phyloP scores from a whole-genome alignment of 2,888 invertebrate species.

The Herminia tarsipennalis region DNA sequence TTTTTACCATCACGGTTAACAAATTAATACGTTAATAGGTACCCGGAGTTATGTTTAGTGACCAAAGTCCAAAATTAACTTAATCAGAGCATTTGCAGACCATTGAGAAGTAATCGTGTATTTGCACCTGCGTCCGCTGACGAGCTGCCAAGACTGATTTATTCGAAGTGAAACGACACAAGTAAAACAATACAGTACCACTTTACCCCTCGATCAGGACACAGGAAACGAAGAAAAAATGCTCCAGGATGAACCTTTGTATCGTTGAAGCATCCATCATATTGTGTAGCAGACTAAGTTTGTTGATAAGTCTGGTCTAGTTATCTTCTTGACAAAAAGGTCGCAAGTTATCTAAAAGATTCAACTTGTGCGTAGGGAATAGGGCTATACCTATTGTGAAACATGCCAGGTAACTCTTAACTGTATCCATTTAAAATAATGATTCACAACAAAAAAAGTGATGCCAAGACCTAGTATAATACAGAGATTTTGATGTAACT shows the following conservation, averaged over 20 bases:
- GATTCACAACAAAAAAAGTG: too few relatives aligned
- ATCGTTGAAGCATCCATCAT: slow-evolving; percentile 63
- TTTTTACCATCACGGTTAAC: too few relatives aligned
- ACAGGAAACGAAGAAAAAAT: slow-evolving; percentile 60
- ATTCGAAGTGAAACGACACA: slow-evolving; percentile 59
- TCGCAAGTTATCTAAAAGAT: too few relatives aligned
- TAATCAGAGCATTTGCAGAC: slow-evolving; percentile 37
- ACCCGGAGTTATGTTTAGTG: neutral
- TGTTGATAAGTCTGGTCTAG: too few relatives aligned
- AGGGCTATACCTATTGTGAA: too few relatives aligned
- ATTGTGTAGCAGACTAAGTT: slow-evolving; percentile 16
- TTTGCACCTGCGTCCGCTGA: slow-evolving; percentile 75
- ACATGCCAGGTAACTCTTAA: too few relatives aligned
- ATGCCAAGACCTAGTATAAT: too few relatives aligned
- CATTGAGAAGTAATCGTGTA: slow-evolving; percentile 43
- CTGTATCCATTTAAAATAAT: too few relatives aligned
- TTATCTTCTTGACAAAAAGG: too few relatives aligned
- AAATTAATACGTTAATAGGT: too few relatives aligned
- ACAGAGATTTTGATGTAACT: too few relatives aligned
- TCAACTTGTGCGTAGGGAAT: too few relatives aligned
- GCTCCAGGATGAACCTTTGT: slow-evolving; percentile 55
- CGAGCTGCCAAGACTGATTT: slow-evolving; percentile 71
- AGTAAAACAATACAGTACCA: slow-evolving; percentile 64
- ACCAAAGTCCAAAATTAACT: slow-evolving; percentile 25
- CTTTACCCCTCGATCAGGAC: slow-evolving; percentile 41